phyloP scores from a whole-genome alignment of 2,888 invertebrate genomes.

The Hirtodrosophila duncani region DNA sequence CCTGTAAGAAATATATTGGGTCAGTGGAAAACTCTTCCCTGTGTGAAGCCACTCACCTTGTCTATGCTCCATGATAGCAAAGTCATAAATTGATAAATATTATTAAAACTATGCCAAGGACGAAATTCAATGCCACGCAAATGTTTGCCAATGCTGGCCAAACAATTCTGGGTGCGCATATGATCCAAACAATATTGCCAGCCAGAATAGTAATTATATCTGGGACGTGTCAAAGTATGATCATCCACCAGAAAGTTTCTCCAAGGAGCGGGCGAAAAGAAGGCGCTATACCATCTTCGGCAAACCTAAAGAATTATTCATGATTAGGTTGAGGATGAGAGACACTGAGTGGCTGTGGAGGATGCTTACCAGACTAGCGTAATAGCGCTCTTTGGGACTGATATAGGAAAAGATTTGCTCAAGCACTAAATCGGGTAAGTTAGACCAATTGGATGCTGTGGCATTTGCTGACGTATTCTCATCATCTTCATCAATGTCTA shows the following conservation, averaged over 20 bases:
- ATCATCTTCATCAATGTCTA: slow-evolving; percentile 78
- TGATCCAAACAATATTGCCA: slow-evolving; percentile 87
- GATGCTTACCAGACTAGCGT: slow-evolving; percentile 84
- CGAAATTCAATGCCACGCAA: slow-evolving; percentile 84
- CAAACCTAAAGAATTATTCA: slow-evolving; percentile 68
- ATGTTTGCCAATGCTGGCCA: slow-evolving; percentile 83
- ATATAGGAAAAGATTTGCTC: slow-evolving; percentile 86
- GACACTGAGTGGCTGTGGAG: not conserved
- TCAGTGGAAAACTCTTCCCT: slow-evolving; percentile 34
- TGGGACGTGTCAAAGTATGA: slow-evolving; percentile 84
- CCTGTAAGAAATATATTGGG: slow-evolving; percentile 16
- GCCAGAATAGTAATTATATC: slow-evolving; percentile 89
- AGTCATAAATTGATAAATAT: slow-evolving; percentile 90
- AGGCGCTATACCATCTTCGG: slow-evolving; percentile 83
- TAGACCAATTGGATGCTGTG: slow-evolving; percentile 81
- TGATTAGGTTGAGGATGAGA: not conserved
- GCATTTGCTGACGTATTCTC: slow-evolving; percentile 68
- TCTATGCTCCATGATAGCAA: slow-evolving; percentile 87
- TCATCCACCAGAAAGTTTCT: slow-evolving; percentile 85
- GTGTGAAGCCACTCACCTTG: slow-evolving; percentile 71
- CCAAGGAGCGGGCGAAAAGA: slow-evolving; percentile 88
- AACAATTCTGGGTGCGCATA: slow-evolving; percentile 84
- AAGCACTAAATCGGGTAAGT: slow-evolving; percentile 85
- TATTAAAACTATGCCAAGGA: slow-evolving; percentile 88
- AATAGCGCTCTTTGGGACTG: slow-evolving; percentile 84